Conservation (phyloP, 2,888 invertebrate species). For the Melitaea athalia region DNA sequence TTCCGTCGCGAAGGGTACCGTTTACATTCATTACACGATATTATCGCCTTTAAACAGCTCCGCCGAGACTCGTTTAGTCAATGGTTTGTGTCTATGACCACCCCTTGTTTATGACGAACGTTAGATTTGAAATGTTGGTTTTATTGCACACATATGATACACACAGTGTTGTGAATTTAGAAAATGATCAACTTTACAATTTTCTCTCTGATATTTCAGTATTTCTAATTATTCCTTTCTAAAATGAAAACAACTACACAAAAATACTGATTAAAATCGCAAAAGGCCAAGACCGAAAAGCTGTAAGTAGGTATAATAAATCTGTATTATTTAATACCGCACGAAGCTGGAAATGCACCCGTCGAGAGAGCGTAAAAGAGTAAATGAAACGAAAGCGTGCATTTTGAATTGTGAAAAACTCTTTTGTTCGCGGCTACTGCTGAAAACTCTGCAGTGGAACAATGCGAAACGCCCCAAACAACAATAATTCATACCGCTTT, state of each 20-base stretch:
- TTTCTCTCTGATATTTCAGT: neutral
- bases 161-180: neutral
- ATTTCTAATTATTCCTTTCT: neutral
- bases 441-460: slow-evolving; percentile 73
- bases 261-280: slow-evolving; percentile 31
- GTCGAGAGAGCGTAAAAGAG: slow-evolving; percentile 78
- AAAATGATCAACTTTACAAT: neutral
- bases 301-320: slow-evolving; percentile 70
- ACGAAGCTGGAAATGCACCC: slow-evolving; percentile 76
- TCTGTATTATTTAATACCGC: slow-evolving; percentile 76
- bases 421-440: slow-evolving; percentile 73
- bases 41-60: slow-evolving; percentile 75
- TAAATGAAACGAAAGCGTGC: slow-evolving; percentile 81
- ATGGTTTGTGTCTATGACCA: slow-evolving; percentile 59
- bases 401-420: slow-evolving; percentile 80
- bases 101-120: slow-evolving; percentile 47
- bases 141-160: slow-evolving; percentile 12
- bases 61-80: slow-evolving; percentile 65
- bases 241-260: slow-evolving; percentile 17
- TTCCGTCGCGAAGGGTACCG: slow-evolving; percentile 56
- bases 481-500: slow-evolving; percentile 82
- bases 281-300: slow-evolving; percentile 52
- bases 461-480: slow-evolving; percentile 78
- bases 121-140: slow-evolving; percentile 21
- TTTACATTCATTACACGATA: slow-evolving; percentile 75